Base-by-base conservation (phyloP, 64 coral and sea anemone species). In the Anthopleura sola region DNA sequence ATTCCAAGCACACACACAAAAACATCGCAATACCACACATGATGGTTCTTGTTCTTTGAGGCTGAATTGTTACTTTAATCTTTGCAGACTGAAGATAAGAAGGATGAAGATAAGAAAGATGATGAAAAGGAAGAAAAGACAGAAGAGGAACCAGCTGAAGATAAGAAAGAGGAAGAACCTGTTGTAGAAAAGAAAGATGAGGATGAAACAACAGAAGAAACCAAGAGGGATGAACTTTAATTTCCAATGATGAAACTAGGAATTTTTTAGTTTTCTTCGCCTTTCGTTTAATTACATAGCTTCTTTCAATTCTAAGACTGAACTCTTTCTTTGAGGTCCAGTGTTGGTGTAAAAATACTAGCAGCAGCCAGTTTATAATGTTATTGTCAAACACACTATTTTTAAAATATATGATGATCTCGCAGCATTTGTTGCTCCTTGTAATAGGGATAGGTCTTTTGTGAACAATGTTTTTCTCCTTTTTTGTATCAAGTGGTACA, bases 181-280 rank as follows among this genome's bases (percentile, higher is more conserved):
- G 85, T 66, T 34, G 78, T 44, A 51, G 90, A 95, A 86, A 75
- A 75, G 68, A 68, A 85, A 78, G 93, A 92, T 17, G 50, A 53
- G 50, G 50, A 89, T 60, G 55, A 88, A 50, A 88, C 58, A 75
- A 91, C 84, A 66, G 88, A 91, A 78, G 91, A 93, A 90, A 39
- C 81, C 5, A 86, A 80, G 44, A 86, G 90, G 18, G 95, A 98
- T 58, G 56, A 91, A 68, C 89, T 91, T 71, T 91, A 86, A 91
- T 79, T 86, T 84, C 71, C 75, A 15, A 69, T 0, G 0, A 78
- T 81, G 29, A 55, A 86, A 3, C 60, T 86, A 81, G 78, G 89
- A 74, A 80, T 86, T 91, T 91, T 56, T 83, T 26, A 56, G 18
- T 83, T 77, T 39, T 37, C 17, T 77, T 47, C 18, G 23, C 44